Percentiles rank a stretch among this genome's conserved stretches.
Conservation (phyloP, 2,888 invertebrate species). For the Sthenelais limicola region DNA sequence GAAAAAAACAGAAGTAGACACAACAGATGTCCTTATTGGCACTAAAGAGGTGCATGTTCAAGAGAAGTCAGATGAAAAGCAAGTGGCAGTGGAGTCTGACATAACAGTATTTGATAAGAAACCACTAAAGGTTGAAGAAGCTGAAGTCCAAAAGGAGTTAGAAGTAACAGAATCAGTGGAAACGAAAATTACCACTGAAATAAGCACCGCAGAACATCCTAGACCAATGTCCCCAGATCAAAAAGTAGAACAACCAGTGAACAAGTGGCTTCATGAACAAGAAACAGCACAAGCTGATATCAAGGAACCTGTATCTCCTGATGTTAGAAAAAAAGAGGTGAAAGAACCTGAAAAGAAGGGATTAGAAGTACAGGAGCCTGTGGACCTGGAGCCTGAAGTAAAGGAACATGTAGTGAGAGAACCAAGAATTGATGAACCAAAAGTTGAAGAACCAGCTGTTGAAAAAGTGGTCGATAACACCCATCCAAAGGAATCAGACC, state of each 20-base stretch:
- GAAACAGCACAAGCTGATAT: background rate
- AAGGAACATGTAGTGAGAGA: no score
- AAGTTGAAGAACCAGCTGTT: conserved; percentile 3
- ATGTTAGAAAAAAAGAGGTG: background rate
- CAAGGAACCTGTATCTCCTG: background rate
- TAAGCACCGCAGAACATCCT: background rate
- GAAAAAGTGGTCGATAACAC: no score
- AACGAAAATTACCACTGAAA: background rate
- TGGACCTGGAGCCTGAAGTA: background rate
- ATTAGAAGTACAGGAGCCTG: background rate
- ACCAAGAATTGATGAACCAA: no score
- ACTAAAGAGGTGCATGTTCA: no score
- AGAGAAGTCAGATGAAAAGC: no score
- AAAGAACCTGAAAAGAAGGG: background rate
- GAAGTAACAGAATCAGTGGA: background rate
- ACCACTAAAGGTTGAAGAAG: no score
- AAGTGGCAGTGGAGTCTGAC: no score
- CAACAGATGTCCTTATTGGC: no score
- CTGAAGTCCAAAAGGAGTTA: background rate
- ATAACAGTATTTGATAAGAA: no score
- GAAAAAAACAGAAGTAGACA: no score
- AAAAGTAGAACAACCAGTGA: no score
- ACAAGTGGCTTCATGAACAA: conserved; percentile 2
- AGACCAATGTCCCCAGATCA: background rate
- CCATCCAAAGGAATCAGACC: no score